A percentile compares a stretch with the other conserved stretches of the same genome.
These are phyloP conservation scores for Microcebus griseorufus DNA, from an alignment of 2,113 vertebrate genomes.

Conservation along the genomic window DNA sequence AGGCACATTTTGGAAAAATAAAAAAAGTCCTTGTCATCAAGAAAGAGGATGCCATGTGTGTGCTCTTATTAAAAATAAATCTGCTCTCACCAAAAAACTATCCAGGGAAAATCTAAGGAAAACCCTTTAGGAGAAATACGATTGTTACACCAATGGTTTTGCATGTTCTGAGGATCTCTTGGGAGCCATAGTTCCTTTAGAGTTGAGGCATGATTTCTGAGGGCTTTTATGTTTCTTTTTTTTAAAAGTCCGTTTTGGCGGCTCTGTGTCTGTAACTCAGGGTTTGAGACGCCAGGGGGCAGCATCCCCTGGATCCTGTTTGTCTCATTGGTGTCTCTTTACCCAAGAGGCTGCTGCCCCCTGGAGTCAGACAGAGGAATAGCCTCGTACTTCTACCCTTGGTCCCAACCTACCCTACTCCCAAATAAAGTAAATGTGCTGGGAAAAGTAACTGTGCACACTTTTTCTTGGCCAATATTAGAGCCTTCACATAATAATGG, in stretches of 20 bases:
- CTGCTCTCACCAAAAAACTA: slow-evolving; percentile 55
- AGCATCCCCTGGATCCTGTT: not conserved
- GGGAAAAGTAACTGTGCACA: not conserved
- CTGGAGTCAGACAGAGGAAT: slow-evolving; percentile 48
- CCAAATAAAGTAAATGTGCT: not conserved
- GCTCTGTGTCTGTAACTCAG: not conserved
- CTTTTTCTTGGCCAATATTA: not conserved
- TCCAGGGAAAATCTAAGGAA: slow-evolving; percentile 61
- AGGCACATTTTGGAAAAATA: slow-evolving; percentile 50
- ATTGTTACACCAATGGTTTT: not conserved
- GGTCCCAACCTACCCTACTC: not conserved
- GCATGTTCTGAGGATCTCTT: not conserved
- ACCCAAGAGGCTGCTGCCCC: slow-evolving; percentile 64
- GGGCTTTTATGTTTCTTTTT: not conserved
- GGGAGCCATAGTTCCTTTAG: slow-evolving; percentile 22
- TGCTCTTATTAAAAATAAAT: slow-evolving; percentile 71
- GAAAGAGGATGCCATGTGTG: slow-evolving; percentile 45
- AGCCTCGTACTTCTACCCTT: not conserved
- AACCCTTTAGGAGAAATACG: slow-evolving; percentile 53
- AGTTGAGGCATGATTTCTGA: not conserved
- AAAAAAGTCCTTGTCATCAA: slow-evolving; percentile 38
- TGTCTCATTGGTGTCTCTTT: not conserved
- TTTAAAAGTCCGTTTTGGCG: not conserved
- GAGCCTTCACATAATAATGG: not conserved
- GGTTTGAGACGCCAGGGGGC: not conserved